Percentiles rank a stretch among this genome's conserved stretches.
Conservation (phyloP, 2,113 vertebrate genomes). For the Bubo blakistoni region DNA sequence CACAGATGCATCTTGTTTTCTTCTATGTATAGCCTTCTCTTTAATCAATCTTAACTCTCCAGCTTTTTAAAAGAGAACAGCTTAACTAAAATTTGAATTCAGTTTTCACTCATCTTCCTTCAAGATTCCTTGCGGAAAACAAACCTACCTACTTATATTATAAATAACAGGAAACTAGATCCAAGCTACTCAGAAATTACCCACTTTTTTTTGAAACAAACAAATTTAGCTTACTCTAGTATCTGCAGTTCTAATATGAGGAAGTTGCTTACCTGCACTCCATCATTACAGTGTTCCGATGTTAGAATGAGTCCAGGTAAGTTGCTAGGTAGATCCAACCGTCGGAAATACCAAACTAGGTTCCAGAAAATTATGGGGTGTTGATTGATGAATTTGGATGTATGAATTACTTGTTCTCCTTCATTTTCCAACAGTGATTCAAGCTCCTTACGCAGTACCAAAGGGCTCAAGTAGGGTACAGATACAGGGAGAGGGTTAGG, state of each 20-base stretch:
- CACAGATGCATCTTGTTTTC: background rate
- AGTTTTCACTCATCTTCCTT: background rate
- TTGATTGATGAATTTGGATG: conserved; percentile 95
- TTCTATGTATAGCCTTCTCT: background rate
- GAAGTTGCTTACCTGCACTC: conserved; percentile 80
- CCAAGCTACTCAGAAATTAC: background rate
- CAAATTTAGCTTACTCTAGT: background rate
- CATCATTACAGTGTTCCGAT: conserved; percentile 95
- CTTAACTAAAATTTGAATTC: background rate
- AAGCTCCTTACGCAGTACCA: conserved; percentile 95
- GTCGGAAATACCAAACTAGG: conserved; percentile 94
- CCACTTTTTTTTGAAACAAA: background rate
- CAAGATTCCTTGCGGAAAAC: background rate
- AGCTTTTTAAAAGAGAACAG: background rate
- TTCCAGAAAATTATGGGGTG: conserved; percentile 99
- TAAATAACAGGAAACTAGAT: background rate
- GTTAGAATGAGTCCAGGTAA: conserved; percentile 93
- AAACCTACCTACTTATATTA: background rate
- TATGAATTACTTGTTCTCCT: conserved; percentile 95
- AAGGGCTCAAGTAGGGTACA: conserved; percentile 93
- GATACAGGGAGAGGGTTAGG: conserved; percentile 90
- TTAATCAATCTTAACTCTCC: background rate
- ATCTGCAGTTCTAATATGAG: accelerated
- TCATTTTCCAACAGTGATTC: conserved; percentile 96
- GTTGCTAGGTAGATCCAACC: conserved; percentile 90